A percentile compares a stretch with the other conserved stretches of the same genome.
Conservation (phyloP, 2,888 invertebrate species). For the Hirtodrosophila alboralis region DNA sequence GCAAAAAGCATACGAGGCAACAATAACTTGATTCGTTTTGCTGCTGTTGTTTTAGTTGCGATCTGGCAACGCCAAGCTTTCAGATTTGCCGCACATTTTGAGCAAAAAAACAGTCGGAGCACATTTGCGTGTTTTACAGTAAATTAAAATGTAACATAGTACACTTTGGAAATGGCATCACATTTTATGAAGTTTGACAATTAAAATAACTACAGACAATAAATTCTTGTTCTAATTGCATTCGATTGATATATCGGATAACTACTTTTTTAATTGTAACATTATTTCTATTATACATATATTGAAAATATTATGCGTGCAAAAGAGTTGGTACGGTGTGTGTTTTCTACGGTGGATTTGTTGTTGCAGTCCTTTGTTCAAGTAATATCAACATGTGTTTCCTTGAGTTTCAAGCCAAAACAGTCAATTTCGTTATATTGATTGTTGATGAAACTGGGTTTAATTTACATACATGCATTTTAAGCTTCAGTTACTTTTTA, state of each 20-base stretch:
- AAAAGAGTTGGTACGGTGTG: constrained; percentile 39
- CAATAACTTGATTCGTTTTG: constrained; percentile 29
- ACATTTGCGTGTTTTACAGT: neutral
- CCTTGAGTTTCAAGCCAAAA: constrained; percentile 11
- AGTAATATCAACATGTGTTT: constrained; percentile 49
- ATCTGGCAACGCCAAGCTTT: constrained; percentile 40
- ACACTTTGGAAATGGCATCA: constrained; percentile 33
- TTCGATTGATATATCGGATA: constrained; percentile 33
- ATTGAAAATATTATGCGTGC: constrained; percentile 37
- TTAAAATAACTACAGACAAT: constrained; percentile 40
- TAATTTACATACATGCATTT: constrained; percentile 39
- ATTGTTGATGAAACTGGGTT: constrained; percentile 8
- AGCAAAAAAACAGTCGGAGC: too few species aligned
- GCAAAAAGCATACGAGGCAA: constrained; percentile 47
- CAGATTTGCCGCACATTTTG: constrained; percentile 6
- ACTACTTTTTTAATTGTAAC: constrained; percentile 38
- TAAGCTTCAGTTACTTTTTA: constrained; percentile 63
- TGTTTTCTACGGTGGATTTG: constrained; percentile 48
- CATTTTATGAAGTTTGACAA: constrained; percentile 39
- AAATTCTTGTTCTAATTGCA: constrained; percentile 59
- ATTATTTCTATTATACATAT: too few species aligned
- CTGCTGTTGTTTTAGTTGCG: constrained; percentile 5
- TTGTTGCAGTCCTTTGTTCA: constrained; percentile 48
- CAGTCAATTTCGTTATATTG: constrained; percentile 10
- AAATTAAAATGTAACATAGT: constrained; percentile 22